These are phyloP conservation scores for Scaptodrosophila lebanonensis DNA, from an alignment of 1,140 invertebrate species.

Conservation along the genomic window DNA sequence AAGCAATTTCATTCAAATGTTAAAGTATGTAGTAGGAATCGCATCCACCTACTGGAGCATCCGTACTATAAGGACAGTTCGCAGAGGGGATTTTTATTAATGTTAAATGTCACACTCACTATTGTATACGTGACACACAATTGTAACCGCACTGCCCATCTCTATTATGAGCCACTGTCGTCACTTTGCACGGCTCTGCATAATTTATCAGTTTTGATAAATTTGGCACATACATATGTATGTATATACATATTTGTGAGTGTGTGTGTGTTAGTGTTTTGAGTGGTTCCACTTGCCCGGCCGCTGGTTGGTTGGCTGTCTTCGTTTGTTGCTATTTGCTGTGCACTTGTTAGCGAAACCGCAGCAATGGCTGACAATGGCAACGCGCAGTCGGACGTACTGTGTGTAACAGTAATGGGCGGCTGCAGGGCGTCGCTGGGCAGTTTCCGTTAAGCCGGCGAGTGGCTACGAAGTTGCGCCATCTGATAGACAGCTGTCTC, in stretches of 20 bases:
- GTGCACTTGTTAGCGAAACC: slow-evolving; percentile 70
- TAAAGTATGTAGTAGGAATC: too few relatives aligned
- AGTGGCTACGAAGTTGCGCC: slow-evolving; percentile 39
- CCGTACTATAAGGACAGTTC: too few relatives aligned
- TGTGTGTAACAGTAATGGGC: slow-evolving; percentile 59
- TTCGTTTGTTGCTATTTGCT: slow-evolving; percentile 36
- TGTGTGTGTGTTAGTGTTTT: background rate
- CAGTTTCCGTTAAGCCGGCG: slow-evolving; percentile 25
- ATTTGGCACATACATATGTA: background rate
- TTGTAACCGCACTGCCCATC: too few relatives aligned
- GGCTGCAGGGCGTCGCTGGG: slow-evolving; percentile 9
- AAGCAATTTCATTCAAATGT: too few relatives aligned
- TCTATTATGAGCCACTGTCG: too few relatives aligned
- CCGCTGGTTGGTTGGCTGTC: slow-evolving; percentile 15
- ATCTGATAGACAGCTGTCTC: slow-evolving; percentile 77
- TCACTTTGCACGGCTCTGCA: too few relatives aligned
- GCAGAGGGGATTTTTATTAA: too few relatives aligned
- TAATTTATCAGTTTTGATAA: too few relatives aligned
- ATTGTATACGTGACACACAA: too few relatives aligned
- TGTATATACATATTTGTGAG: background rate
- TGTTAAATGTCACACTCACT: too few relatives aligned
- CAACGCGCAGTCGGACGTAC: slow-evolving; percentile 40
- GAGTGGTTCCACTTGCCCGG: slow-evolving; percentile 6
- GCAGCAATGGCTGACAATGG: slow-evolving; percentile 66
- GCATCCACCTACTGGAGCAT: too few relatives aligned